Conservation (phyloP, 1,140 invertebrate genomes). For the Rhagoletis zephyria region DNA sequence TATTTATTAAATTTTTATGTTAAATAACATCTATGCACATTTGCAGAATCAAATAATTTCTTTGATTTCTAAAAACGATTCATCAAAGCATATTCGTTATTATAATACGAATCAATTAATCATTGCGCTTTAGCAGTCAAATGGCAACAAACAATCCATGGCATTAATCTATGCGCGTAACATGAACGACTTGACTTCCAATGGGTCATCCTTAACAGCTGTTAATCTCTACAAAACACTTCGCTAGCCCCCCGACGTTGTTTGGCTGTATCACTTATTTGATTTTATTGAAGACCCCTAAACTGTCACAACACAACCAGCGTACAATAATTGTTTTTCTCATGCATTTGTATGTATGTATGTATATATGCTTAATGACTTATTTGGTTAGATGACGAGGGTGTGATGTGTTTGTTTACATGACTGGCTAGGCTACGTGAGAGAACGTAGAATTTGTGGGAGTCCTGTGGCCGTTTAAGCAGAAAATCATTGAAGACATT, state of each 20-base stretch:
- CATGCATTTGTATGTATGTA: background rate
- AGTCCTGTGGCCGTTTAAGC: background rate
- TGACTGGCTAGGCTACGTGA: background rate
- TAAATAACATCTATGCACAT: background rate
- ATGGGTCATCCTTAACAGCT: background rate
- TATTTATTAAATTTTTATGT: background rate
- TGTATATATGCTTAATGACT: background rate
- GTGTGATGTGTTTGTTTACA: slow-evolving; percentile 40
- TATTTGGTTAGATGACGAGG: background rate
- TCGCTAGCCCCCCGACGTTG: background rate
- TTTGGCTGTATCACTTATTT: slow-evolving; percentile 1
- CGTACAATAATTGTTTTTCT: background rate
- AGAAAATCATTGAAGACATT: background rate
- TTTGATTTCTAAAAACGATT: background rate
- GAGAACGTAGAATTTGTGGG: background rate
- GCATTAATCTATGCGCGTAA: too few species aligned
- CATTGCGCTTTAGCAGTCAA: background rate
- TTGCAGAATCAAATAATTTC: background rate
- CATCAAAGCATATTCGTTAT: background rate
- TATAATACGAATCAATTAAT: slow-evolving; percentile 24
- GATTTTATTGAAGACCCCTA: slow-evolving; percentile 28
- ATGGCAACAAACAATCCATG: background rate
- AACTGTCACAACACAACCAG: background rate
- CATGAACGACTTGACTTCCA: too few species aligned
- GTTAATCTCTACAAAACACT: background rate